Conservation (phyloP, 2,113 vertebrate genomes). For the Sylvicapra grimmia region DNA sequence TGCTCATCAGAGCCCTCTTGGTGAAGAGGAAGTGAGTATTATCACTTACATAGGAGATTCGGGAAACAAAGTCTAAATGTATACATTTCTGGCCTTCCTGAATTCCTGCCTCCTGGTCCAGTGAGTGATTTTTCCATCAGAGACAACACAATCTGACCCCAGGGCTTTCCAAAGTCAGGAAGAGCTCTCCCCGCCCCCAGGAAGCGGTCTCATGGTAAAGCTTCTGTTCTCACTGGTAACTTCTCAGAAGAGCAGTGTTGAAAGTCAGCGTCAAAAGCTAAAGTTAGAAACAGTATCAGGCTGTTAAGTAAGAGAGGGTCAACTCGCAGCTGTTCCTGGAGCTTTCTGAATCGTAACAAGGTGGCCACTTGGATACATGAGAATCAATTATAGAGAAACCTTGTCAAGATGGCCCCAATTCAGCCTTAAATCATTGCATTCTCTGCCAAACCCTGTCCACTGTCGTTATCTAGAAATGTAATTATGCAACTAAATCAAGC, state of each 20-base stretch:
- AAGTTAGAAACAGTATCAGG: constrained; percentile 72
- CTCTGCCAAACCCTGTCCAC: constrained; percentile 73
- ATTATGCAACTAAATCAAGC: constrained; percentile 77
- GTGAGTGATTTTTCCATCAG: background rate
- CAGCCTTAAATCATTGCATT: constrained; percentile 79
- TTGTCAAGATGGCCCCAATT: constrained; percentile 70
- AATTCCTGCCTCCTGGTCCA: background rate
- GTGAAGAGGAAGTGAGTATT: background rate
- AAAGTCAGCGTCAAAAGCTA: constrained; percentile 64
- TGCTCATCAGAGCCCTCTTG: background rate
- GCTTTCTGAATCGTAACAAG: constrained; percentile 12
- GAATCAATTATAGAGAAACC: constrained; percentile 78
- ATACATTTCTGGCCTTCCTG: background rate
- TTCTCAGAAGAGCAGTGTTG: constrained; percentile 35
- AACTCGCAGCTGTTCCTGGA: constrained; percentile 60
- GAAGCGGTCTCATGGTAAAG: constrained; percentile 35
- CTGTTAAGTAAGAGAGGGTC: constrained; percentile 52
- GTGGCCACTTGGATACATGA: constrained; percentile 35
- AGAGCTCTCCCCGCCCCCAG: background rate
- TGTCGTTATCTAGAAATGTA: constrained; percentile 77
- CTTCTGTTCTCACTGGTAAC: constrained; percentile 33
- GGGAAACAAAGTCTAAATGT: background rate
- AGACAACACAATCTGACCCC: background rate
- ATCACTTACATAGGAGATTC: background rate
- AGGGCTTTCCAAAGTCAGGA: background rate